These are phyloP conservation scores for Clivina fossor DNA, from an alignment of 2,888 invertebrate species.

Conservation along the genomic window DNA sequence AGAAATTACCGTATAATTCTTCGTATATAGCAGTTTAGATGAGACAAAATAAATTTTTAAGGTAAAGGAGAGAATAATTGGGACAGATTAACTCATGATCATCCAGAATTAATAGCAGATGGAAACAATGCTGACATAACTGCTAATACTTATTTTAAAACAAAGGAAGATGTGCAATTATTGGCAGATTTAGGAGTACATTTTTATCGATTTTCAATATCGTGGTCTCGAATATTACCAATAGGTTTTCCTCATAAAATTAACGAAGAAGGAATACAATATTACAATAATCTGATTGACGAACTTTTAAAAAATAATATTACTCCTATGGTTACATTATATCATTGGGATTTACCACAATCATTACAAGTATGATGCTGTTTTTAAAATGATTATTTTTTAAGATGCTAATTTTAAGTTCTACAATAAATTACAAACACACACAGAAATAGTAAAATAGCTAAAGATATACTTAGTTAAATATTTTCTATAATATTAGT, in stretches of 20 bases:
- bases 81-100: constrained; percentile 56
- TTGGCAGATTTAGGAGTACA: constrained; percentile 62
- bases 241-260: constrained; percentile 63
- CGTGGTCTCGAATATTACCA: constrained; percentile 73
- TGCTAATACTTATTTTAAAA: constrained; percentile 66
- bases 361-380: no score
- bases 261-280: constrained; percentile 68
- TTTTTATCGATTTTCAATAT: constrained; percentile 68
- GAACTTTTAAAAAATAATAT: constrained; percentile 64
- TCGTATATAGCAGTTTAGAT: no score
- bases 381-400: no score
- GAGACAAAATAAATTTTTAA: no score
- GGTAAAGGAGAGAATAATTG: constrained; percentile 63
- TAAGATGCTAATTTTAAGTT: no score
- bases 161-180: constrained; percentile 64
- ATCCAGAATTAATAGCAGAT: constrained; percentile 57
- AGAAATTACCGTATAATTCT: no score
- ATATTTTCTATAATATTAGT: no score
- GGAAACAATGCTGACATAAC: constrained; percentile 63
- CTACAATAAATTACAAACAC: no score
- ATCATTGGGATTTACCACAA: constrained; percentile 48
- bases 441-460: no score
- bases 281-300: constrained; percentile 73
- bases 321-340: constrained; percentile 52
- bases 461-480: no score